These are phyloP conservation scores for Xenopus borealis DNA, from an alignment of 2,113 vertebrate species.

Conservation along the genomic window DNA sequence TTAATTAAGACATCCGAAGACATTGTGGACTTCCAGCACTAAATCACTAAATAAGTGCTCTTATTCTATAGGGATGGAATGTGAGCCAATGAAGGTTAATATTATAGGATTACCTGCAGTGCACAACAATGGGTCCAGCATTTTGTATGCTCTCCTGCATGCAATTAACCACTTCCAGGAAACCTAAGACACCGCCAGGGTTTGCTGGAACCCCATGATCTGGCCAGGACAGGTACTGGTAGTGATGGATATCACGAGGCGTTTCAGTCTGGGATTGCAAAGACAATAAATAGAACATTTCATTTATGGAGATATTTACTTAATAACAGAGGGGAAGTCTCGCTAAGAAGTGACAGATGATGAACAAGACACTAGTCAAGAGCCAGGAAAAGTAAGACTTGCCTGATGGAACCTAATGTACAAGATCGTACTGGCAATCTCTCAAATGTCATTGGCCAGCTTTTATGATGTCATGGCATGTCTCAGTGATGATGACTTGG, in stretches of 20 bases:
- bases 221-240: constrained; percentile 95
- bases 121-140: constrained; percentile 83
- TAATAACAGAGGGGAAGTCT: too few relatives aligned
- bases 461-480: too few relatives aligned
- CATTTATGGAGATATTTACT: too few relatives aligned
- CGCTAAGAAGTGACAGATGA: background rate
- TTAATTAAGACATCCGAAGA: too few relatives aligned
- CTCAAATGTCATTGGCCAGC: too few relatives aligned
- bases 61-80: too few relatives aligned
- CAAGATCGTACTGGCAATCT: too few relatives aligned
- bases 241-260: constrained; percentile 83
- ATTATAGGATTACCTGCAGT: constrained; percentile 80
- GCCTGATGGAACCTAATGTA: too few relatives aligned
- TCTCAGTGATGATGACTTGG: too few relatives aligned
- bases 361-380: fast-evolving
- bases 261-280: background rate
- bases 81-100: too few relatives aligned
- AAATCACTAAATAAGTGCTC: too few relatives aligned
- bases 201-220: constrained; percentile 91
- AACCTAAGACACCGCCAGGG: constrained; percentile 86
- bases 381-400: background rate
- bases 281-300: background rate
- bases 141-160: constrained; percentile 70
- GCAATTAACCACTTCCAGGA: constrained; percentile 84
- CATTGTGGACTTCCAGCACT: too few relatives aligned